Evolutionary conservation across 1,140 invertebrate species (phyloP).

Genomic region (Megalonaias nervosa): DNA sequence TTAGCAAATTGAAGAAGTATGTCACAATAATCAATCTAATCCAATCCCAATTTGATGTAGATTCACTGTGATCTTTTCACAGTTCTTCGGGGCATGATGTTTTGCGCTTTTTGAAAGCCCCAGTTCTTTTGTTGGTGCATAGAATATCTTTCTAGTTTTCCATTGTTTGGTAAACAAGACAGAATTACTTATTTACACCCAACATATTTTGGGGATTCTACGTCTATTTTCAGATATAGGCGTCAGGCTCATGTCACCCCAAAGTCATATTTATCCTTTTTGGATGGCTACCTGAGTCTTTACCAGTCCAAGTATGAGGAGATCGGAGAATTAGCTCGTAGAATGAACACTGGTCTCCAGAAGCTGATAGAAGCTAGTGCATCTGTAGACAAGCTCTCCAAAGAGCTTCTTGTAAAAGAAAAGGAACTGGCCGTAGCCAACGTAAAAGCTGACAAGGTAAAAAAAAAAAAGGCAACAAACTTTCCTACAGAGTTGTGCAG

Average conservation of each 20-base stretch:
- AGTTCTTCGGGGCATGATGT: too few species aligned
- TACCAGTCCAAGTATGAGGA: constrained; percentile 90
- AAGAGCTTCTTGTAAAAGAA: constrained; percentile 94
- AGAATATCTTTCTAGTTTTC: too few species aligned
- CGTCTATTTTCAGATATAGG: constrained; percentile 77
- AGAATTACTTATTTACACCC: neutral
- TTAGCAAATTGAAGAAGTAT: too few species aligned
- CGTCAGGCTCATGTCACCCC: constrained; percentile 97
- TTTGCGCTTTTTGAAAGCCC: too few species aligned
- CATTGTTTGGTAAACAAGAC: too few species aligned
- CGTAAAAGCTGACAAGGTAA: constrained; percentile 85
- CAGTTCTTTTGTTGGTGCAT: too few species aligned
- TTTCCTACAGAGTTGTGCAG: neutral
- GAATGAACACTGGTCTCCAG: constrained; percentile 93
- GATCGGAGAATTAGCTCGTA: constrained; percentile 84
- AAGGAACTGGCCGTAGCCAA: constrained; percentile 91
- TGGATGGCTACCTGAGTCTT: constrained; percentile 94
- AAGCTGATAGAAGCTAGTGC: constrained; percentile 95
- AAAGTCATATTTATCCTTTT: constrained; percentile 97
- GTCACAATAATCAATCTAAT: too few species aligned
- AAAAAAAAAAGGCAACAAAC: neutral
- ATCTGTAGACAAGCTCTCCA: constrained; percentile 91
- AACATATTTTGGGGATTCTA: neutral
- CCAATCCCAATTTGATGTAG: too few species aligned
- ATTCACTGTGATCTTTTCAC: too few species aligned